Evolutionary conservation across 2,113 vertebrate species (phyloP).

Genomic region (Hippoglossus stenolepis): DNA sequence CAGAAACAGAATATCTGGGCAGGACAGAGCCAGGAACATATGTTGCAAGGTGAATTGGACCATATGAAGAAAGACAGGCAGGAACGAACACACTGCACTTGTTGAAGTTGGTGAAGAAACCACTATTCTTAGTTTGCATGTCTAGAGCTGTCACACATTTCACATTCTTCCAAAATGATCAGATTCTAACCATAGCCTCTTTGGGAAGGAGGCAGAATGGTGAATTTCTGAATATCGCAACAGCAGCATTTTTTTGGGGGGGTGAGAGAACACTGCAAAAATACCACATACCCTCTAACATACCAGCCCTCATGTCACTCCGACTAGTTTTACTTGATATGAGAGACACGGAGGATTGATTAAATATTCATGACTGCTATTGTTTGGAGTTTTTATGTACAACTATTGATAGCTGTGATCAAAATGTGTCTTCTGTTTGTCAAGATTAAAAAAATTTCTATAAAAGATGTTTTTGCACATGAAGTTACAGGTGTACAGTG

Average conservation of each 20-base stretch:
- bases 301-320: constrained; percentile 18
- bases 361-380: constrained; percentile 26
- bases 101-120: constrained; percentile 12
- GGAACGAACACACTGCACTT: not conserved
- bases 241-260: not conserved
- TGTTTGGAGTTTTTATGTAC: constrained; percentile 21
- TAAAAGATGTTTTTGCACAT: not conserved
- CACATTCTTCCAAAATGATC: constrained; percentile 25
- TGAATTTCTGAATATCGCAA: not conserved
- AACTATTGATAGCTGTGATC: constrained; percentile 23
- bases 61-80: constrained; percentile 9
- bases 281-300: constrained; percentile 20
- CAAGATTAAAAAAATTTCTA: not conserved
- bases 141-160: constrained; percentile 18
- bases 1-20: constrained; percentile 24
- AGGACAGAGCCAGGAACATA: constrained; percentile 10
- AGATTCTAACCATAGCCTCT: constrained; percentile 9
- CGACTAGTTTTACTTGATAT: constrained; percentile 15
- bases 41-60: constrained; percentile 10
- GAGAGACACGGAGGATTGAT: constrained; percentile 15
- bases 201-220: constrained; percentile 2
- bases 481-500: not conserved
- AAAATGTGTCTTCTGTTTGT: constrained; percentile 9
- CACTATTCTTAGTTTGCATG: not conserved
- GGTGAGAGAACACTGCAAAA: constrained; percentile 12